phyloP scores from a whole-genome alignment of 2,797 vertebrate genomes.

The Pampus argenteus region DNA sequence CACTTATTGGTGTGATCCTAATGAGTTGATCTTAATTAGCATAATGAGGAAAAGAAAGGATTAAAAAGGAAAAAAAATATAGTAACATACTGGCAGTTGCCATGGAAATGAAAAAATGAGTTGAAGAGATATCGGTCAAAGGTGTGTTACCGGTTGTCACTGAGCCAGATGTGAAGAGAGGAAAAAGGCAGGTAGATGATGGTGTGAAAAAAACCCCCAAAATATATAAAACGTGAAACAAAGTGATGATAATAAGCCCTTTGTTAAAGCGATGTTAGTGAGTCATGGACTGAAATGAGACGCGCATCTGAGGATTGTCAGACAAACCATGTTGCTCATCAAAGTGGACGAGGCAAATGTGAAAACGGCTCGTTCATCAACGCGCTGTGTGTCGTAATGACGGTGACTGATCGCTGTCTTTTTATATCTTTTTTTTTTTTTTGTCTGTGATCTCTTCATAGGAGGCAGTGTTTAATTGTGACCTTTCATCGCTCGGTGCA shows the following conservation, averaged over 20 bases:
- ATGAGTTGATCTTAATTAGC: constrained; percentile 69
- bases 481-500: not conserved
- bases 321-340: not conserved
- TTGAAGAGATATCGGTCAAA: constrained; percentile 49
- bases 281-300: no score
- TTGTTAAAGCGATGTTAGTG: no score
- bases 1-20: constrained; percentile 71
- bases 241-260: not conserved
- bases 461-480: no score
- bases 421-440: not conserved
- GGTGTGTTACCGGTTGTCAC: constrained; percentile 29
- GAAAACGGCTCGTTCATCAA: not conserved
- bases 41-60: constrained; percentile 69
- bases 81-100: constrained; percentile 55
- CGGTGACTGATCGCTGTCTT: not conserved
- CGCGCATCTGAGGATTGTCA: no score
- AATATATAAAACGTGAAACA: not conserved
- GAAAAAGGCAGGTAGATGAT: not conserved
- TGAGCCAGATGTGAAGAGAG: constrained; percentile 11
- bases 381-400: no score
- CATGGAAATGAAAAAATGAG: constrained; percentile 67
- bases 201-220: not conserved
- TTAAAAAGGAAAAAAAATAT: constrained; percentile 53
- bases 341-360: not conserved
- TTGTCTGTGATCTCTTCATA: no score